Conservation (phyloP, 1,140 invertebrate species). For the Hesperophylax magnus region DNA sequence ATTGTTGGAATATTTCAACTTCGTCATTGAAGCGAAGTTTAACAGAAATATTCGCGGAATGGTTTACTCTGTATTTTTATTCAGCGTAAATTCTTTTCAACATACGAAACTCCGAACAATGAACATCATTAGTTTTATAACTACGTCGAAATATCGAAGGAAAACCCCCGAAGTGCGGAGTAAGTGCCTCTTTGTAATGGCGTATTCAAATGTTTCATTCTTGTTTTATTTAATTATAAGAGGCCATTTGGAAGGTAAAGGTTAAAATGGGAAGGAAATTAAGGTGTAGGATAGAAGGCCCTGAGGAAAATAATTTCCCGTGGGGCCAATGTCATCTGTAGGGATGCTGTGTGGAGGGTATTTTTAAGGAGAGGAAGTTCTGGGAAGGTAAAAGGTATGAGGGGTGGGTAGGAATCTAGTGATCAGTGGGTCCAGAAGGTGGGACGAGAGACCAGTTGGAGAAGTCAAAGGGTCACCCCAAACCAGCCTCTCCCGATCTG, state of each 20-base stretch:
- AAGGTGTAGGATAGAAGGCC: no score
- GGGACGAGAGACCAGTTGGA: no score
- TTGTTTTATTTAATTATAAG: background rate
- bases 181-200: constrained; percentile 1
- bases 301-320: no score
- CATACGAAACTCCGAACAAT: constrained; percentile 11
- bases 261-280: background rate
- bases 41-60: background rate
- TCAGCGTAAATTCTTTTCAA: constrained; percentile 20
- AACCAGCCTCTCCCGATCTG: no score
- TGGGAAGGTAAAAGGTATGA: no score
- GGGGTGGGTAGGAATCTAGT: no score
- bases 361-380: no score
- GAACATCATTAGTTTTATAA: constrained; percentile 24
- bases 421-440: no score
- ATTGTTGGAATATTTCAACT: constrained; percentile 17
- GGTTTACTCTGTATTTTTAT: constrained; percentile 23
- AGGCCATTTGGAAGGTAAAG: background rate
- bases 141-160: background rate
- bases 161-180: background rate
- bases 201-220: constrained; percentile 13
- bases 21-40: constrained; percentile 4
- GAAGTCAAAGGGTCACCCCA: no score
- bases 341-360: no score
- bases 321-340: no score